Evolutionary conservation across 2,888 invertebrate genomes (phyloP).

Genomic region (Cantharis rustica): DNA sequence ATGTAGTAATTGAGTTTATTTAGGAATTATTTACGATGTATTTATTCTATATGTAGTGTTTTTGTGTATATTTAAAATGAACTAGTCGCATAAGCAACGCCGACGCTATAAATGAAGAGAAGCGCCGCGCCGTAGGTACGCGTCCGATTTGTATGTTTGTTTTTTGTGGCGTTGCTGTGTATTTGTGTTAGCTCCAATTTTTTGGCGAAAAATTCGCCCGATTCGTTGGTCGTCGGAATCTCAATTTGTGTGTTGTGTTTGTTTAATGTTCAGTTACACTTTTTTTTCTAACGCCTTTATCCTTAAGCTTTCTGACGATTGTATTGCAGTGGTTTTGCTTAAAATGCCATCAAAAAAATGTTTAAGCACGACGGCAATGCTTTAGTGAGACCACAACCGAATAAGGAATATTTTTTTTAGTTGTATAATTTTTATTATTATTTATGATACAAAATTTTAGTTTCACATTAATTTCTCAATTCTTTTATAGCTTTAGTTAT

Average conservation of each 20-base stretch:
- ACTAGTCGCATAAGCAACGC: conserved; percentile 42
- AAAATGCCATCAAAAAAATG: conserved; percentile 46
- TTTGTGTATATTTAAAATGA: conserved; percentile 48
- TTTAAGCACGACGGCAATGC: conserved; percentile 47
- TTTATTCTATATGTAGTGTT: conserved; percentile 52
- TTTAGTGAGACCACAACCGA: conserved; percentile 51
- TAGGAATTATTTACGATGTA: conserved; percentile 41
- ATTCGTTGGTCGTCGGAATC: conserved; percentile 26
- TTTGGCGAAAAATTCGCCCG: conserved; percentile 7
- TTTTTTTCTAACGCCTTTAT: conserved; percentile 46
- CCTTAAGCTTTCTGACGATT: conserved; percentile 46
- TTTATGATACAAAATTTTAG: conserved; percentile 18
- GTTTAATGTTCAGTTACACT: conserved; percentile 52
- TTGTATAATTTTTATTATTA: conserved; percentile 33
- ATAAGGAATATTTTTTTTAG: conserved; percentile 28
- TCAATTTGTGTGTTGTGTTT: conserved; percentile 49
- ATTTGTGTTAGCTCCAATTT: conserved; percentile 34
- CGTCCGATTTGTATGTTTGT: conserved; percentile 37
- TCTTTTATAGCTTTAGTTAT: conserved; percentile 37
- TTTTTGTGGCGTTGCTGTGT: conserved; percentile 44
- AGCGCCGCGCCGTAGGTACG: conserved; percentile 16
- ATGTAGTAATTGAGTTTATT: conserved; percentile 35
- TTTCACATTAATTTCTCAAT: conserved; percentile 17
- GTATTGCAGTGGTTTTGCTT: conserved; percentile 52
- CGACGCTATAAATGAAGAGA: conserved; percentile 32